These are phyloP conservation scores for Epinephelus awoara DNA, from an alignment of 2,797 vertebrate species.

Conservation along the genomic window DNA sequence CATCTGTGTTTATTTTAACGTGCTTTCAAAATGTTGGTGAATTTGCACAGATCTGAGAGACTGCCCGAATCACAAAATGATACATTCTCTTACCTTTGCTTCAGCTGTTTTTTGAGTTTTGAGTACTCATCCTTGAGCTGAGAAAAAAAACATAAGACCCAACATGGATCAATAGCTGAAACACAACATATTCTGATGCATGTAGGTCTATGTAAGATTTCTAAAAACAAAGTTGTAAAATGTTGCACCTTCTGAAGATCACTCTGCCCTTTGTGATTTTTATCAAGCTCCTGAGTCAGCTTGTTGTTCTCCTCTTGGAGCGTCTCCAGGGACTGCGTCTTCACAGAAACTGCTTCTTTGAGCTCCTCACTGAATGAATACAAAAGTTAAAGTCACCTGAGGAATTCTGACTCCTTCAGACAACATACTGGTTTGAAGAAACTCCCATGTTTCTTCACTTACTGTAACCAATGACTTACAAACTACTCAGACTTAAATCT, in stretches of 20 bases:
- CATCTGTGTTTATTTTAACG: conserved; percentile 10
- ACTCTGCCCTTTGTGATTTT: conserved; percentile 86
- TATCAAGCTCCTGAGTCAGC: conserved; percentile 89
- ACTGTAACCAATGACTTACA: not conserved
- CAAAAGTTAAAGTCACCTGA: conserved; percentile 25
- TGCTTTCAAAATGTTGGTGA: not conserved
- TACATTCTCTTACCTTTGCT: conserved; percentile 90
- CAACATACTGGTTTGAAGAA: not conserved
- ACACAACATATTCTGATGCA: conserved; percentile 3
- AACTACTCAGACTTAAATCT: conserved; percentile 5
- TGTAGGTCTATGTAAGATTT: not conserved
- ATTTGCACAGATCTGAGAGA: not conserved
- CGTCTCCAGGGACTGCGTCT: conserved; percentile 87
- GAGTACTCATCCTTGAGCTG: conserved; percentile 93
- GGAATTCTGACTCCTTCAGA: not conserved
- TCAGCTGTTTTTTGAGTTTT: conserved; percentile 93
- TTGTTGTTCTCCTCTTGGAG: conserved; percentile 92
- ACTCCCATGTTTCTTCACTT: not conserved
- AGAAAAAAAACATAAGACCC: not conserved
- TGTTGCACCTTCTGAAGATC: conserved; percentile 81
- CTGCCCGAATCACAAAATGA: not conserved
- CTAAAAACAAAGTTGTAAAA: not conserved
- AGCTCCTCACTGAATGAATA: conserved; percentile 90
- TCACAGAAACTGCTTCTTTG: conserved; percentile 88
- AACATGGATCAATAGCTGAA: not conserved